Evolutionary conservation across 2,797 vertebrate genomes (phyloP).

Genomic region (Lerista edwardsae): DNA sequence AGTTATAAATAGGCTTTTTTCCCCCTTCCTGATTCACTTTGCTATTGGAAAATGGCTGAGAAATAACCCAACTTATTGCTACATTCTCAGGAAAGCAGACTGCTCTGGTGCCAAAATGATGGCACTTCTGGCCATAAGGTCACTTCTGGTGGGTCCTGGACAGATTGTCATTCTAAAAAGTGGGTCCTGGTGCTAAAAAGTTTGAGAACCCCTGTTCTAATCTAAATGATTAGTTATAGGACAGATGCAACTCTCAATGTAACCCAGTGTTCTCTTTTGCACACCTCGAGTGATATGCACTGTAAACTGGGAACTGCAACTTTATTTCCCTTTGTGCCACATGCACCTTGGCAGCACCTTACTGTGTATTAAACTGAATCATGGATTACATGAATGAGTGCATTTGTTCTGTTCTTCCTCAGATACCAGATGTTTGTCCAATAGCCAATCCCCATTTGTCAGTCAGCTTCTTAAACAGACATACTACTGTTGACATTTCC

Average conservation of each 20-base stretch:
- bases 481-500: not conserved
- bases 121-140: too few species aligned
- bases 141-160: too few species aligned
- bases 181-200: too few species aligned
- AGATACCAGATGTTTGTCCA: constrained; percentile 1
- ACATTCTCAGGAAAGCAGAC: too few species aligned
- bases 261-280: not conserved
- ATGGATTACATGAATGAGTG: not conserved
- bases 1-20: too few species aligned
- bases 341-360: not conserved
- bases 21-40: too few species aligned
- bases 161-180: too few species aligned
- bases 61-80: too few species aligned
- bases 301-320: constrained; percentile 22
- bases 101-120: too few species aligned
- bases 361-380: not conserved
- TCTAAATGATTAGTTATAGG: not conserved
- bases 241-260: not conserved
- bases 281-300: constrained; percentile 14
- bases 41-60: too few species aligned
- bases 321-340: not conserved
- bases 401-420: constrained; percentile 28
- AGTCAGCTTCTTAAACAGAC: not conserved
- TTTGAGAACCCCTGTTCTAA: too few species aligned
- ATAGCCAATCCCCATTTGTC: constrained; percentile 12